These are phyloP conservation scores for Porites evermanni DNA, from an alignment of 92 coral and sea anemone genomes.

Conservation along the genomic window DNA sequence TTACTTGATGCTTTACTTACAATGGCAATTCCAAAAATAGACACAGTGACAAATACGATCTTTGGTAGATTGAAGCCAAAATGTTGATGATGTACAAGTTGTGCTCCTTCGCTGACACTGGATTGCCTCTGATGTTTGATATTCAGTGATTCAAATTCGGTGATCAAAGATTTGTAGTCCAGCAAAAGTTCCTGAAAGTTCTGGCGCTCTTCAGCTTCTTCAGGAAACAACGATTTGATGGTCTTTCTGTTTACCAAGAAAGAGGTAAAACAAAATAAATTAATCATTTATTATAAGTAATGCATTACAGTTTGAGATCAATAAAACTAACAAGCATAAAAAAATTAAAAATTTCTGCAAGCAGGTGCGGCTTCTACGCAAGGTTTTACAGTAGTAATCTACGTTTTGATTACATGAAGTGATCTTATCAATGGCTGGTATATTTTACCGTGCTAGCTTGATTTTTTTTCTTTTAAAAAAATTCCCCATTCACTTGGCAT, in stretches of 20 bases:
- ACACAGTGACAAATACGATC: constrained; percentile 49
- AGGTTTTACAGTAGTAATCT: too few relatives aligned
- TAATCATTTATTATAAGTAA: neutral
- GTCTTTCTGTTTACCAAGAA: constrained; percentile 65
- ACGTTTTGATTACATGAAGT: too few relatives aligned
- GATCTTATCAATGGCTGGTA: too few relatives aligned
- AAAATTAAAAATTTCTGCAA: too few relatives aligned
- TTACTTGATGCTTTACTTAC: constrained; percentile 44
- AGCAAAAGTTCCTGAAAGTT: constrained; percentile 22
- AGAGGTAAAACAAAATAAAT: neutral
- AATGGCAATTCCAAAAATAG: constrained; percentile 70
- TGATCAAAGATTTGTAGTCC: constrained; percentile 57
- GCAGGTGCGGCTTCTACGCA: too few relatives aligned
- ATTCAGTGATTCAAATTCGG: constrained; percentile 77
- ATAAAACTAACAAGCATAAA: too few relatives aligned
- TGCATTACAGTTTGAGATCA: too few relatives aligned
- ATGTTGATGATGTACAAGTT: constrained; percentile 41
- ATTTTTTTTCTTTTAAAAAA: too few relatives aligned
- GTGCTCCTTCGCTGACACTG: constrained; percentile 12
- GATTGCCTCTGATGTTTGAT: constrained; percentile 22
- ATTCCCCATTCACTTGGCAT: too few relatives aligned
- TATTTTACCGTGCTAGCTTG: too few relatives aligned
- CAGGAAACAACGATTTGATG: constrained; percentile 78
- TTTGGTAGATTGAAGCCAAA: constrained; percentile 34
- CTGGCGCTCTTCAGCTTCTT: constrained; percentile 53